Evolutionary conservation across 2,888 invertebrate genomes (phyloP), one percentile per base, ranked within the genome.

Genomic region (Coronaproctus castanopsis): DNA sequence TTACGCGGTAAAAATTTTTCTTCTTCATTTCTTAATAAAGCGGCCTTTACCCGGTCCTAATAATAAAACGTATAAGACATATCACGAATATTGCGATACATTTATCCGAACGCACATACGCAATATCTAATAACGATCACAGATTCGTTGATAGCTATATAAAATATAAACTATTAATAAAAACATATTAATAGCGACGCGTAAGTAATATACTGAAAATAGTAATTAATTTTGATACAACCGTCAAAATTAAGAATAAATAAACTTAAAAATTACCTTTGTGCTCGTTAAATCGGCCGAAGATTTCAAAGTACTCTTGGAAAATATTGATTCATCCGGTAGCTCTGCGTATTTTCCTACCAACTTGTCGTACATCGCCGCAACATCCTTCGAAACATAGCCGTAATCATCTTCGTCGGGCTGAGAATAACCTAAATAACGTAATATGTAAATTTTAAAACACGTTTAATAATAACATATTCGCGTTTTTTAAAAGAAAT

Each of bases 381-480:
- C 80, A 1, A 88, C 85, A 70, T 85, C 85, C 66, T 83, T 83
- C 0, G 90, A 90, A 50, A 85, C 87, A 69, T 88, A 90, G 0
- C 90, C 91, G 69, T 90, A 91, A 69, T 91, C 90, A 73, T 91
- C 91, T 69, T 88, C 87, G 67, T 90, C 90, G 0, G 87, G 85
- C 67, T 88, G 87, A 1, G 82, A 80, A 0, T 82, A 81, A 0
- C 86, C 76, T 73, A 62, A 50, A n/a, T n/a, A n/a, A n/a, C n/a
- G n/a, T n/a, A n/a, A n/a, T n/a, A n/a, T n/a, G n/a, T n/a, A n/a
- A n/a, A n/a, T n/a, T n/a, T n/a, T n/a, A n/a, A n/a, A n/a, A n/a
- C n/a, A n/a, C n/a, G n/a, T n/a, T n/a, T n/a, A n/a, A n/a, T n/a
- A n/a, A n/a, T n/a, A n/a, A n/a, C n/a, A n/a, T n/a, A n/a, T n/a